Evolutionary conservation across 1,140 invertebrate genomes (phyloP), one percentile per base, ranked within the genome.

Genomic region (Scaptomyza montana): DNA sequence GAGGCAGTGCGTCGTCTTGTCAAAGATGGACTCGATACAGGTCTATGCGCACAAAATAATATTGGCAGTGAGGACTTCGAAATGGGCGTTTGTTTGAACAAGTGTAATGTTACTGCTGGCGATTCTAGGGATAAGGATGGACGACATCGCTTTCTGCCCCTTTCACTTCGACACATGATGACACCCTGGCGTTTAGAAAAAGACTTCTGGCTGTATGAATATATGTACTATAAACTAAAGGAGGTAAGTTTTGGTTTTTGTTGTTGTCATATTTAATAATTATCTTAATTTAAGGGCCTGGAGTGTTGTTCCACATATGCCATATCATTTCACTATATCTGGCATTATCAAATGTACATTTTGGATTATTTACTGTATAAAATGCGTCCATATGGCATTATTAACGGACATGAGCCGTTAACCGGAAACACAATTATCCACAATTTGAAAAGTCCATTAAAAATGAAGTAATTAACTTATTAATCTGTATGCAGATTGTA

Each of bases 111-210:
- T 0, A 94, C 93, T 50, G 96, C 97, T 3, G 96, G 95, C 74
- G 98, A 99, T 84, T 96, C 97, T 0, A 93, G 97, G n/a, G 98
- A 99, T 92, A 95, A 96, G 0, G 93, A 97, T 8, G 96, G 97
- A 1, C 93, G 98, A 19, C 68, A 77, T 43, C 46, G 81, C 3
- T 86, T 86, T 13, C 47, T 80, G n/a, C 73, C 81, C 0, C 63
- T 86, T 1, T 0, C 51, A 5, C 21, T 75, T 10, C 30, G 43
- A 3, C 41, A 70, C 8, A 53, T 75, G 13, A 25, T 86, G 0
- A 78, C 75, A 45, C 66, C 81, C 0, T 33, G 41, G 1, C 28
- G 13, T 2, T 4, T 75, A 5, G 3, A 25, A 0, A n/a, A 46
- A 0, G 19, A 64, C 4, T 55, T 51, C 57, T 82, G 80, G 80